Conservation (phyloP, 2,888 invertebrate genomes). For the Elegia similella region DNA sequence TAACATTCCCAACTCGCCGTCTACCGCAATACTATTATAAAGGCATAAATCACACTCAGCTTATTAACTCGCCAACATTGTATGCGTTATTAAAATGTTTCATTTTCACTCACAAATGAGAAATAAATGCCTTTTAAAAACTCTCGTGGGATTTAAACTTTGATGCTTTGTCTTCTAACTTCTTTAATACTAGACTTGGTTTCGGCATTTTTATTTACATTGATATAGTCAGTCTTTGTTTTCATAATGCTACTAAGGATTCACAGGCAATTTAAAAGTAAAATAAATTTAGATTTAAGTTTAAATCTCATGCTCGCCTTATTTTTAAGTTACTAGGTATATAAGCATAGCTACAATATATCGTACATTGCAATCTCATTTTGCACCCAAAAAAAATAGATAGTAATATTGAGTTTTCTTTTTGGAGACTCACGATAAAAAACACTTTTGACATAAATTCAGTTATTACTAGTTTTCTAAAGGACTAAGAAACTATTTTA, state of each 20-base stretch:
- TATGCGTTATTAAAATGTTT: conserved; percentile 36
- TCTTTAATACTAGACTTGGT: neutral
- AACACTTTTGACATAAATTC: too few species aligned
- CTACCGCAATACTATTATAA: conserved; percentile 31
- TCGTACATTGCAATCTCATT: too few species aligned
- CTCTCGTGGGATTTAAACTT: neutral
- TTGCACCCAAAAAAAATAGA: too few species aligned
- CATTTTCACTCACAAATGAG: conserved; percentile 29
- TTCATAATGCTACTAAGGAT: neutral
- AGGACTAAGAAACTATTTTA: too few species aligned
- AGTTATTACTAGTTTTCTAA: too few species aligned
- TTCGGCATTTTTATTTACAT: neutral
- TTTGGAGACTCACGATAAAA: too few species aligned
- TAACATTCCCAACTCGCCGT: neutral
- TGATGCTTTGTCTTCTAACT: neutral
- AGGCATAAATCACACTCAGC: conserved; percentile 37
- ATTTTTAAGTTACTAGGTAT: too few species aligned
- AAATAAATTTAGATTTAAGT: too few species aligned
- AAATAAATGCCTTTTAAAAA: conserved; percentile 16
- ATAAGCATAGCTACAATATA: too few species aligned
- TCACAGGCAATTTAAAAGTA: too few species aligned
- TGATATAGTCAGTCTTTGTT: neutral
- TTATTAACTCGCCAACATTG: conserved; percentile 41
- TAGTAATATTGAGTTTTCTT: too few species aligned
- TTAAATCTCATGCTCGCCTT: too few species aligned